Evolutionary conservation across 2,888 invertebrate genomes (phyloP).

Genomic region (Spodoptera littoralis): DNA sequence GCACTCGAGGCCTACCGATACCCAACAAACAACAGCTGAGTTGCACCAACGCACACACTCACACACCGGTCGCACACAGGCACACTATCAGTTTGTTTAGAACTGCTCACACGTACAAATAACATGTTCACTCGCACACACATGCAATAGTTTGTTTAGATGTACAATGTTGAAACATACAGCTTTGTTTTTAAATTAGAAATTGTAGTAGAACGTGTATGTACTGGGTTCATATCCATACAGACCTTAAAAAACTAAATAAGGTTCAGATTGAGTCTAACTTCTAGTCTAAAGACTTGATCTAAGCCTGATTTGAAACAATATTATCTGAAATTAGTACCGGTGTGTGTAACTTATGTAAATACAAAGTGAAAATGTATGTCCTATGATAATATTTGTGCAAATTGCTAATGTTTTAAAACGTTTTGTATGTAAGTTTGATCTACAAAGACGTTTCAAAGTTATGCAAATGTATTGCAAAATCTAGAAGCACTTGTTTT

Average conservation of each 20-base stretch:
- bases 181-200: constrained; percentile 53
- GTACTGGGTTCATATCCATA: constrained; percentile 17
- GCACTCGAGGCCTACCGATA: constrained; percentile 76
- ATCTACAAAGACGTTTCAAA: too few relatives aligned
- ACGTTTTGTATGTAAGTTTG: too few relatives aligned
- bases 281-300: too few relatives aligned
- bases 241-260: constrained; percentile 8
- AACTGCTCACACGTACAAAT: constrained; percentile 23
- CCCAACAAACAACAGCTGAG: constrained; percentile 81
- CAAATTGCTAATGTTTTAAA: too few relatives aligned
- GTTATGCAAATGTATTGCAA: too few relatives aligned
- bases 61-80: constrained; percentile 21
- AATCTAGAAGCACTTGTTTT: too few relatives aligned
- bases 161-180: constrained; percentile 47
- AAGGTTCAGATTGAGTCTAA: too few relatives aligned
- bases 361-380: too few relatives aligned
- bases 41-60: constrained; percentile 63
- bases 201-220: constrained; percentile 44
- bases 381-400: too few relatives aligned
- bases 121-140: background rate
- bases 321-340: too few relatives aligned
- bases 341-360: too few relatives aligned
- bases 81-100: constrained; percentile 22
- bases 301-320: too few relatives aligned
- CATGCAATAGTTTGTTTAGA: constrained; percentile 38